Percentiles rank a stretch among this genome's conserved stretches.
These are phyloP conservation scores for Sycon ciliatum DNA, from an alignment of 37 sponge, comb jelly and placozoan species.

Conservation along the genomic window DNA sequence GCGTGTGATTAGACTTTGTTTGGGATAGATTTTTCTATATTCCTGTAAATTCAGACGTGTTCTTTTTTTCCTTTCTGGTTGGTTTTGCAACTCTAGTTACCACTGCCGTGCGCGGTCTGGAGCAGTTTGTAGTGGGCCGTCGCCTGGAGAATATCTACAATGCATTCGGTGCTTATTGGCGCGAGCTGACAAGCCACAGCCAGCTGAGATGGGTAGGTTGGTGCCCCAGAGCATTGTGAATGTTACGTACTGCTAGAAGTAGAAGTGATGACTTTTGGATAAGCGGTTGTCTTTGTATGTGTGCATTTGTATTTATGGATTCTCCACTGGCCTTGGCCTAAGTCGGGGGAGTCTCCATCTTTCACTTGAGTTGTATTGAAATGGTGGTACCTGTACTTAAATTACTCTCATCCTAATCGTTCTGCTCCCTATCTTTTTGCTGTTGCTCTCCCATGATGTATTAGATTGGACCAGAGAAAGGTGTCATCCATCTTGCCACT, in stretches of 20 bases:
- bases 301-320: neutral
- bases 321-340: no score
- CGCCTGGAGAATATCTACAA: slow-evolving; percentile 44
- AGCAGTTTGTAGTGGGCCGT: slow-evolving; percentile 37
- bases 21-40: no score
- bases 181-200: slow-evolving; percentile 51
- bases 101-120: slow-evolving; percentile 35
- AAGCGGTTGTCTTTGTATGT: neutral
- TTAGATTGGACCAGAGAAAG: slow-evolving; percentile 74
- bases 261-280: neutral
- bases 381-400: no score
- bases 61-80: neutral
- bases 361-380: no score
- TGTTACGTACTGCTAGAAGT: neutral
- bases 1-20: no score
- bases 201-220: slow-evolving; percentile 65
- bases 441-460: no score
- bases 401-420: no score
- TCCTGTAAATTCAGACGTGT: no score
- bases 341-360: no score
- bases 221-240: neutral
- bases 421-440: no score
- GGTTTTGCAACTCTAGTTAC: slow-evolving; percentile 19
- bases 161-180: slow-evolving; percentile 65
- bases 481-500: slow-evolving; percentile 65